A percentile compares a stretch with the other conserved stretches of the same genome.
phyloP scores from a whole-genome alignment of 2,113 vertebrate genomes.

The Caranx ignobilis region DNA sequence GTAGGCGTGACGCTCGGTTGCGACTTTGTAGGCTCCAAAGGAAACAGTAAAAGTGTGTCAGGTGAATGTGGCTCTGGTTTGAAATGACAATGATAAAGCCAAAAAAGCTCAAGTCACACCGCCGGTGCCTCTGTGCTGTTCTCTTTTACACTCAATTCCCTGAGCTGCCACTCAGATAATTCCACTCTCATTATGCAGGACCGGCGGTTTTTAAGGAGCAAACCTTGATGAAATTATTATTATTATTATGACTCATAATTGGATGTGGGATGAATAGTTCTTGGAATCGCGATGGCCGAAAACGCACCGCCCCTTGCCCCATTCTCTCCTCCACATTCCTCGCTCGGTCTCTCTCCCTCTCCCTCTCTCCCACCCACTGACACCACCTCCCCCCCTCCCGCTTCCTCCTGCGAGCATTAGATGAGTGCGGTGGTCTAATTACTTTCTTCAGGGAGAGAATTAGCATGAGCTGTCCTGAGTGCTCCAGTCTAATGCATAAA shows the following conservation, averaged over 20 bases:
- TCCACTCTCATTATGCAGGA: conserved; percentile 71
- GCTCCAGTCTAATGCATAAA: conserved; percentile 78
- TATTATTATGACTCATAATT: conserved; percentile 72
- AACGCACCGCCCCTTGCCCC: conserved; percentile 48
- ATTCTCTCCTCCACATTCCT: conserved; percentile 19
- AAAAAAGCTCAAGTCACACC: conserved; percentile 8
- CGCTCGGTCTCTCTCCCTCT: conserved; percentile 19
- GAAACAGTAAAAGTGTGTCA: neutral
- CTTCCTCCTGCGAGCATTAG: conserved; percentile 70
- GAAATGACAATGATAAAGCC: conserved; percentile 16
- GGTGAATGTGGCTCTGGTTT: conserved; percentile 1
- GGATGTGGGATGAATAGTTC: conserved; percentile 66
- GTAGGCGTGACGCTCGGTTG: neutral
- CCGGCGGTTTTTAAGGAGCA: conserved; percentile 70
- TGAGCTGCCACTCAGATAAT: conserved; percentile 57
- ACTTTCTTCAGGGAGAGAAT: conserved; percentile 84
- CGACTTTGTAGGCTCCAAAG: neutral
- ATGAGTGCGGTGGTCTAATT: conserved; percentile 80
- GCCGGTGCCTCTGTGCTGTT: conserved; percentile 22
- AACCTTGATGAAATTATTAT: conserved; percentile 77
- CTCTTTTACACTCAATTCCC: conserved; percentile 36
- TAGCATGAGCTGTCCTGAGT: conserved; percentile 80
- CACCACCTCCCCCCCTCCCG: conserved; percentile 33
- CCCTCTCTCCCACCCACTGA: conserved; percentile 41
- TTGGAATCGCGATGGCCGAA: conserved; percentile 44